Evolutionary conservation across 2,888 invertebrate genomes (phyloP).

Genomic region (Petrophora chlorosata): DNA sequence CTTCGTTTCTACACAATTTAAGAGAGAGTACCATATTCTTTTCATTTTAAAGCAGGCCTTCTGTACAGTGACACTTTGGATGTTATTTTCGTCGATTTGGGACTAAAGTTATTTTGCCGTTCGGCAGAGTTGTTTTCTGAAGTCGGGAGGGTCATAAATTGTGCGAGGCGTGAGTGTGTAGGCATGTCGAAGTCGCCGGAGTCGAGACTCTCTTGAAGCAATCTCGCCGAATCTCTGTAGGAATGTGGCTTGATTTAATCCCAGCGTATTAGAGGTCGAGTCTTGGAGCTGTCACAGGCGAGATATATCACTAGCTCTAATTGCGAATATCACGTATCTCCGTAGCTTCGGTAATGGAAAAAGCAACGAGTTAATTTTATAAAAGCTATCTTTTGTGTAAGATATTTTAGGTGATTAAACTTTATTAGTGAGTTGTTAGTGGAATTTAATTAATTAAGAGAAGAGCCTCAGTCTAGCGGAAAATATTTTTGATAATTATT

Average conservation of each 20-base stretch:
- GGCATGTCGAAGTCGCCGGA: conserved; percentile 40
- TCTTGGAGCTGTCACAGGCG: conserved; percentile 49
- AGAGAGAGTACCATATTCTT: too few relatives aligned
- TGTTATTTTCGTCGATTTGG: conserved; percentile 31
- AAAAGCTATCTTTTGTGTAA: too few relatives aligned
- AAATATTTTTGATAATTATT: too few relatives aligned
- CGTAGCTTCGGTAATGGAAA: conserved; percentile 32
- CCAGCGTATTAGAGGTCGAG: conserved; percentile 48
- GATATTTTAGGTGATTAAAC: too few relatives aligned
- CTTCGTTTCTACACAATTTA: background rate
- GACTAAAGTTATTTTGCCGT: conserved; percentile 44
- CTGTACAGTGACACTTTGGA: conserved; percentile 21
- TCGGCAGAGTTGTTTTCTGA: conserved; percentile 52
- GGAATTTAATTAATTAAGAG: too few relatives aligned
- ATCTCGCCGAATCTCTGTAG: conserved; percentile 51
- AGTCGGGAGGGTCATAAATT: conserved; percentile 56
- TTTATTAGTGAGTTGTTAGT: too few relatives aligned
- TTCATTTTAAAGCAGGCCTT: conserved; percentile 18
- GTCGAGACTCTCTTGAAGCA: conserved; percentile 27
- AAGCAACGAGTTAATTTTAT: background rate
- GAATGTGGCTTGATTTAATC: conserved; percentile 62
- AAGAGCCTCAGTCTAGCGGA: too few relatives aligned
- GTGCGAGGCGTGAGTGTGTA: conserved; percentile 44
- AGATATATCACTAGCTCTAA: conserved; percentile 59
- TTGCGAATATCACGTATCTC: conserved; percentile 53